Evolutionary conservation across 35 echinoderm and acorn worm genomes (phyloP).

Genomic region (Apostichopus japonicus): DNA sequence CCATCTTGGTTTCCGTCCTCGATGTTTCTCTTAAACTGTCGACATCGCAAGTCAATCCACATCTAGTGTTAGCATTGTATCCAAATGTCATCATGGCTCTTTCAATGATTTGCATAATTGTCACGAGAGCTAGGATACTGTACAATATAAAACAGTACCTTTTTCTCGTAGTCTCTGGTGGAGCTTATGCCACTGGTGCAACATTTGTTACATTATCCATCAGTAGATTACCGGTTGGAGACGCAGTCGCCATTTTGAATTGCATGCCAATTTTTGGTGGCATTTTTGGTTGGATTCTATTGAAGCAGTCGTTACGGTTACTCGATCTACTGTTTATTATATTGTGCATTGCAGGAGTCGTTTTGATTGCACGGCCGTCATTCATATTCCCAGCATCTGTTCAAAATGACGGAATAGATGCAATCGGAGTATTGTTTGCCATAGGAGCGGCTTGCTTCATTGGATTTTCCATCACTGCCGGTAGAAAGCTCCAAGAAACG

Average conservation of each 20-base stretch:
- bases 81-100: background rate
- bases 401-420: too few species aligned
- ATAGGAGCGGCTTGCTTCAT: constrained; percentile 2
- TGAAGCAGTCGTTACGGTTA: constrained; percentile 33
- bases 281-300: constrained; percentile 32
- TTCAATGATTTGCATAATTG: background rate
- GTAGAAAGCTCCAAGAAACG: constrained; percentile 1
- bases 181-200: background rate
- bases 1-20: background rate
- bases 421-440: too few species aligned
- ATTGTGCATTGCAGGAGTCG: too few species aligned
- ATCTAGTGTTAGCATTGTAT: background rate
- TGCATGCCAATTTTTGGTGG: constrained; percentile 49
- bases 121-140: background rate
- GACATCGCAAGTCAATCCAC: background rate
- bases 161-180: background rate
- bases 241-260: constrained; percentile 37
- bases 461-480: background rate
- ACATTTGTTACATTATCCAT: constrained; percentile 6
- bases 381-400: too few species aligned
- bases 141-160: background rate
- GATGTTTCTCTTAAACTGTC: background rate
- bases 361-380: too few species aligned
- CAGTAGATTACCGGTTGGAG: constrained; percentile 43
- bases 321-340: constrained; percentile 17